Evolutionary conservation across 2,888 invertebrate species (phyloP).

Genomic region (Tipula confusa): DNA sequence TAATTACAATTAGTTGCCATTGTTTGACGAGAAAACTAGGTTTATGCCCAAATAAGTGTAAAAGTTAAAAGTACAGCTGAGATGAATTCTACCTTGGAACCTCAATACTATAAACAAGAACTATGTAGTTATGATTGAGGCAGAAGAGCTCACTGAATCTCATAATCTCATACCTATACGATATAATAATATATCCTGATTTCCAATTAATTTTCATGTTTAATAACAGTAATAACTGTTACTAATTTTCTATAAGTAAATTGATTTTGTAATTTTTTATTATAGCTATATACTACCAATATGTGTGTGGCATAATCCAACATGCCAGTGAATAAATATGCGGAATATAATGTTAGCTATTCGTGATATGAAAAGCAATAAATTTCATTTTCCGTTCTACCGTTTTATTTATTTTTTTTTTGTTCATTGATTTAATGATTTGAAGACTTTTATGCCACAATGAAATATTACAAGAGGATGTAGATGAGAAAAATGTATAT

Average conservation of each 20-base stretch:
- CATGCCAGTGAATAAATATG: neutral
- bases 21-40: no score
- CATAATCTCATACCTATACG: no score
- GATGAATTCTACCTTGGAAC: no score
- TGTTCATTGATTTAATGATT: neutral
- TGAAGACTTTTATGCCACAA: neutral
- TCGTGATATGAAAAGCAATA: neutral
- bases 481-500: neutral
- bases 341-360: neutral
- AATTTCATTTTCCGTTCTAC: neutral
- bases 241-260: neutral
- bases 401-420: neutral
- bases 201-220: neutral
- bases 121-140: no score
- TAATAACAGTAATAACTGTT: neutral
- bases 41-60: no score
- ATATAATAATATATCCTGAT: no score
- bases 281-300: no score
- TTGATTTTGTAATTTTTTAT: neutral
- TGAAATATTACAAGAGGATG: neutral
- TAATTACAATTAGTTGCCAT: no score
- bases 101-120: no score
- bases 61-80: no score
- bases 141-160: no score
- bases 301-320: no score